Base-by-base conservation (phyloP, 2,888 invertebrate genomes). In the Eupithecia insigniata region DNA sequence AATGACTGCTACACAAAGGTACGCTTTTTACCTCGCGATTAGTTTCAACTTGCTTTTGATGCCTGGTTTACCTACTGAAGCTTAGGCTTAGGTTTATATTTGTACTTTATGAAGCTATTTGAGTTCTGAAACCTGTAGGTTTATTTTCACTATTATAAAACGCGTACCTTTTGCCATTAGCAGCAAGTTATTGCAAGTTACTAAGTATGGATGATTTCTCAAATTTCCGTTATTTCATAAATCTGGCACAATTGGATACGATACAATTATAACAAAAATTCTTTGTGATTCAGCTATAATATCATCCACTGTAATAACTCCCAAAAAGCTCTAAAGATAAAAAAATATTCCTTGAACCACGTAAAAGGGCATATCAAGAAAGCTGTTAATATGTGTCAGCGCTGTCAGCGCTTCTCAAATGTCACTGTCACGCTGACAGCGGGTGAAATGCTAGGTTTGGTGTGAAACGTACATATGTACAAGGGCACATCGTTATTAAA, bases 301-400 rank as follows among this genome's bases (percentile, higher is more conserved):
- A 55, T 26, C 3, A 26, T 55, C 55, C 14, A 55, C 26, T 26
- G 22, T 39, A 64, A 64, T 36, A 64, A 36, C 36, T 36, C 26
- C 5, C 36, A 26, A 30, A 34, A 64, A 36, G 22, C 64, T 26
- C 64, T 36, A 16, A 36, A 34, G 22, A 39, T 36, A 64, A 22
- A 14, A 62, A 64, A 36, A 64, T 60, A 64, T 46, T 55, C 34
- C 16, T 22, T 14, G 64, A 36, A 64, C 64, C 65, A 22, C 70
- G 36, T n/a, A 58, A 72, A 69, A 34, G 66, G 36, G 51, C 70
- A 51, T 28, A 71, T 69, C 70, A 70, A 69, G 68, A 72, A 75
- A 71, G 71, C 70, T 58, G 72, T 76, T 73, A 76, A 76, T 75
- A 78, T 71, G 67, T 71, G 73, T 70, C 71, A 74, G 66, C 66